These are phyloP conservation scores for Petromus typicus DNA, from an alignment of 2,113 vertebrate genomes.

Conservation along the genomic window DNA sequence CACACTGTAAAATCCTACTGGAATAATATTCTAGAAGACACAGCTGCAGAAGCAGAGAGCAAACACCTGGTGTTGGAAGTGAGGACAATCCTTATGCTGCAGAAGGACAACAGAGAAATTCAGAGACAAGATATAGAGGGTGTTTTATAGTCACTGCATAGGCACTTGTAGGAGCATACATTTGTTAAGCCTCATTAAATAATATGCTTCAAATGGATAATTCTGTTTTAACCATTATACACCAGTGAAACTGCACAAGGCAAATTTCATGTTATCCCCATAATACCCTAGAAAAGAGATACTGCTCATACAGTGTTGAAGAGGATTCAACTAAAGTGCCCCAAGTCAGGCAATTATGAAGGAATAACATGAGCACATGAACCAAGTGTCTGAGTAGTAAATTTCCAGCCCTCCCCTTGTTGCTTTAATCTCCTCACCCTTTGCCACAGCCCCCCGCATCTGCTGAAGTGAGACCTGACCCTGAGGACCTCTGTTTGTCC, in stretches of 20 bases:
- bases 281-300: background rate
- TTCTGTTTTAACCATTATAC: background rate
- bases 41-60: background rate
- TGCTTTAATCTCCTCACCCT: background rate
- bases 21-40: background rate
- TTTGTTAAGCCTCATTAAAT: background rate
- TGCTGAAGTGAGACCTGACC: too few relatives aligned
- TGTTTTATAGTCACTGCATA: background rate
- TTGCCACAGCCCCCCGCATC: background rate
- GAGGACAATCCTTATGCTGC: background rate
- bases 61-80: accelerated
- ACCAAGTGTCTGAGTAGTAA: background rate
- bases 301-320: background rate
- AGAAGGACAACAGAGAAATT: background rate
- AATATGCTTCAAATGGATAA: background rate
- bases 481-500: too few relatives aligned
- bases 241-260: background rate
- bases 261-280: background rate
- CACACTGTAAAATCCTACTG: background rate
- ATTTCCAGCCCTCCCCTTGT: background rate
- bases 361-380: background rate
- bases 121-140: background rate
- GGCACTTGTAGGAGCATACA: background rate
- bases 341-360: background rate
- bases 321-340: background rate